Evolutionary conservation across 2,113 vertebrate genomes (phyloP).

Genomic region (Catharus bicknelli): DNA sequence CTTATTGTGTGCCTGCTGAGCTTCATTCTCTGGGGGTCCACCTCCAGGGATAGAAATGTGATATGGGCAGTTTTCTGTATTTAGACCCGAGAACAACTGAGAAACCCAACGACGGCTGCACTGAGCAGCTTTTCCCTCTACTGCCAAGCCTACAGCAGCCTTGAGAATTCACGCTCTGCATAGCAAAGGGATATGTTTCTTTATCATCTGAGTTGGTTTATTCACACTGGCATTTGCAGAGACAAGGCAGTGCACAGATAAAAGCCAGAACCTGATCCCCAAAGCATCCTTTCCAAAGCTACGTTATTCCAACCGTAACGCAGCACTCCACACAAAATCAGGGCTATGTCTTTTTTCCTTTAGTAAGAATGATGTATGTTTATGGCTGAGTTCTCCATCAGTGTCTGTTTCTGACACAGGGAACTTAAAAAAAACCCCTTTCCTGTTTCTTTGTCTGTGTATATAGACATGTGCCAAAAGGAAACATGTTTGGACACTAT

Average conservation of each 20-base stretch:
- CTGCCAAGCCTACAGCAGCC: neutral
- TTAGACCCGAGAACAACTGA: constrained; percentile 38
- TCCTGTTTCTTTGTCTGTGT: constrained; percentile 59
- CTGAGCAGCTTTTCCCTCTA: neutral
- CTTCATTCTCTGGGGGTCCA: neutral
- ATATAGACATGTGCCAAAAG: constrained; percentile 30
- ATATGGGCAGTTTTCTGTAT: constrained; percentile 18
- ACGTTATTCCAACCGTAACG: neutral
- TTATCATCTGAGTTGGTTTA: neutral
- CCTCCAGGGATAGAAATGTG: neutral
- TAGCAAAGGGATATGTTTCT: constrained; percentile 6
- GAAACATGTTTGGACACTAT: constrained; percentile 52
- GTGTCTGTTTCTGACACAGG: neutral
- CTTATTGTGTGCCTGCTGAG: neutral
- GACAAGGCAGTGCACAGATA: neutral
- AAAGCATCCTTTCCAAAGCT: neutral
- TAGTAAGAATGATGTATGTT: neutral
- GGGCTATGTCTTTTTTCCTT: neutral
- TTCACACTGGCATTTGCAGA: neutral
- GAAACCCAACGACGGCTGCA: neutral
- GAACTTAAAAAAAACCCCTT: constrained; percentile 11
- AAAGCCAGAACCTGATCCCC: constrained; percentile 13
- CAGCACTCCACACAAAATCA: neutral
- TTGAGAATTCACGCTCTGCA: neutral
- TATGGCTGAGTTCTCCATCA: constrained; percentile 3